These are phyloP conservation scores for Chelon labrosus DNA, from an alignment of 2,797 vertebrate genomes.

Conservation along the genomic window DNA sequence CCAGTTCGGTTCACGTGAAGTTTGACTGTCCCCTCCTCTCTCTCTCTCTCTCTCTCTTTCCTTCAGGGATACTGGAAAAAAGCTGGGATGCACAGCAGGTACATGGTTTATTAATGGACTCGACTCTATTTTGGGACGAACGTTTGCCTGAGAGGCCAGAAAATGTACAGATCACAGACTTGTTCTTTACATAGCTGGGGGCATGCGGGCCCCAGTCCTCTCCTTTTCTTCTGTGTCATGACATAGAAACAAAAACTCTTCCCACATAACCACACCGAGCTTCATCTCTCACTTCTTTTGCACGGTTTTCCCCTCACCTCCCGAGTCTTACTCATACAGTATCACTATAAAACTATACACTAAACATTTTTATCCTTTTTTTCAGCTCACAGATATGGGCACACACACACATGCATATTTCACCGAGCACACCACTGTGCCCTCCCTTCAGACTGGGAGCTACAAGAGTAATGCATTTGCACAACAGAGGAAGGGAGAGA, in stretches of 20 bases:
- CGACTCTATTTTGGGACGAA: constrained; percentile 71
- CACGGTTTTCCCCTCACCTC: not conserved
- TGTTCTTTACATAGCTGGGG: constrained; percentile 33
- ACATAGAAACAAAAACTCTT: constrained; percentile 26
- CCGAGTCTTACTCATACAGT: not conserved
- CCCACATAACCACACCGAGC: constrained; percentile 16
- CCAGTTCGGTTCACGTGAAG: constrained; percentile 40
- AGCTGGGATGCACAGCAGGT: constrained; percentile 73
- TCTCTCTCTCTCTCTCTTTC: constrained; percentile 29
- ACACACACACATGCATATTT: constrained; percentile 70
- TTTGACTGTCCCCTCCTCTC: constrained; percentile 35
- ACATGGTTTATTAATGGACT: constrained; percentile 80
- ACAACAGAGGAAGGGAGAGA: constrained; percentile 41
- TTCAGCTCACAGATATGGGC: constrained; percentile 17
- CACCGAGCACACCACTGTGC: constrained; percentile 53
- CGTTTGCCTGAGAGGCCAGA: constrained; percentile 47
- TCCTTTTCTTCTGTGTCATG: constrained; percentile 3
- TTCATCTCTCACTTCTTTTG: not conserved
- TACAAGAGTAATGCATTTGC: constrained; percentile 84
- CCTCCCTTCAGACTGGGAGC: constrained; percentile 64
- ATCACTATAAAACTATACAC: constrained; percentile 10
- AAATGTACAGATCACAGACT: constrained; percentile 45
- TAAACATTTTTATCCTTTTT: constrained; percentile 25
- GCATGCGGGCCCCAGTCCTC: not conserved
- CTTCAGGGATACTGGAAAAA: constrained; percentile 61